Evolutionary conservation across 2,797 vertebrate species (phyloP).

Genomic region (Trichosurus vulpecula): DNA sequence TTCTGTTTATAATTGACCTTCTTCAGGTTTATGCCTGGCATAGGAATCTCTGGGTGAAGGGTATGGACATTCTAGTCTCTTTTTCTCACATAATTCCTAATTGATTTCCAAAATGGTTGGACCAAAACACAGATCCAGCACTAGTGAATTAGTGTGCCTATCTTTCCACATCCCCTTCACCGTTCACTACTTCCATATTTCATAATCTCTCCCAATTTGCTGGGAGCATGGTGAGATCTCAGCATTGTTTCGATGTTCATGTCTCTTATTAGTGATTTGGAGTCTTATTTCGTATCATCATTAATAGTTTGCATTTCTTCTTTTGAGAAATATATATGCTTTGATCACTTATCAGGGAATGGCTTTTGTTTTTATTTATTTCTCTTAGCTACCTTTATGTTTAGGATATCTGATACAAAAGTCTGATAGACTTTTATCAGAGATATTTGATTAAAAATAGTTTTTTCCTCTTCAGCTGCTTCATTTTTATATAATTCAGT

Average conservation of each 20-base stretch:
- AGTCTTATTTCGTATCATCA: not conserved
- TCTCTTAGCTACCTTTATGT: not conserved
- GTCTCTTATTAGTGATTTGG: not conserved
- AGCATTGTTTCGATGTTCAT: not conserved
- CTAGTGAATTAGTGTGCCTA: not conserved
- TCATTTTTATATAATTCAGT: not conserved
- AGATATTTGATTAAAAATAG: not conserved
- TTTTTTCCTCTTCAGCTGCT: not conserved
- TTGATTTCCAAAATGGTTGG: not conserved
- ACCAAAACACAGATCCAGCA: not conserved
- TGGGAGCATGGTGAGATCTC: not conserved
- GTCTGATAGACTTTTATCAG: not conserved
- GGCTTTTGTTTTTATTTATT: not conserved
- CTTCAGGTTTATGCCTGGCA: not conserved
- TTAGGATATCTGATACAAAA: too few relatives aligned
- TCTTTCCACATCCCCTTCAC: not conserved
- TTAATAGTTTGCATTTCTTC: not conserved
- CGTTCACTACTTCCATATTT: not conserved
- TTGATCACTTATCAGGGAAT: not conserved
- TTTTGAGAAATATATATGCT: not conserved
- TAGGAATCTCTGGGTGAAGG: not conserved
- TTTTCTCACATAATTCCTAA: not conserved
- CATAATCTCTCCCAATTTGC: not conserved
- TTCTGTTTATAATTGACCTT: not conserved
- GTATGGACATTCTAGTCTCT: not conserved